These are phyloP conservation scores for Mycetomoellerius zeteki DNA, from an alignment of 1,140 invertebrate species.

Conservation along the genomic window DNA sequence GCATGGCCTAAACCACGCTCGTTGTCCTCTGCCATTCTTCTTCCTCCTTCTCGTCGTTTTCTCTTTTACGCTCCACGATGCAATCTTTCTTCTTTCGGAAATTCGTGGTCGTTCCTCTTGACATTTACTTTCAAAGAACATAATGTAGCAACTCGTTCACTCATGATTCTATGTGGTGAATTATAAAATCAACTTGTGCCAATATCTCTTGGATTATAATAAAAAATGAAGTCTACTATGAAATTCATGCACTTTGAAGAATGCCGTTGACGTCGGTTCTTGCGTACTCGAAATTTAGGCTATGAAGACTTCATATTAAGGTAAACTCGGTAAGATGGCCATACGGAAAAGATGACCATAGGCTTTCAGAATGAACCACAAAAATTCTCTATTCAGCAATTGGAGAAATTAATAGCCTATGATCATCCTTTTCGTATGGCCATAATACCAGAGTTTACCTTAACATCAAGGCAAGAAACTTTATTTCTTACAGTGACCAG, in stretches of 20 bases:
- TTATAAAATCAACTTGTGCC: constrained; percentile 28
- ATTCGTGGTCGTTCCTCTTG: constrained; percentile 46
- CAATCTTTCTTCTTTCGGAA: constrained; percentile 36
- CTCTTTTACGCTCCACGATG: constrained; percentile 22
- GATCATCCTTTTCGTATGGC: too few species aligned
- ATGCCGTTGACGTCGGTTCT: neutral
- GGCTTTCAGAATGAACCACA: too few species aligned
- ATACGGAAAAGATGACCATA: too few species aligned
- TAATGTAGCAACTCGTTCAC: constrained; percentile 39
- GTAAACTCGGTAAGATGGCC: too few species aligned
- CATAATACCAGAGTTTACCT: too few species aligned
- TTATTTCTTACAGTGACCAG: neutral
- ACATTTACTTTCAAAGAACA: constrained; percentile 55
- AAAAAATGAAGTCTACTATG: neutral
- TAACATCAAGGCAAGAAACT: neutral
- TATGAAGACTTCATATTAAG: too few species aligned
- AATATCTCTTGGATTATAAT: neutral
- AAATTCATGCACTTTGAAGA: constrained; percentile 2
- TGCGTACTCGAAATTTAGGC: constrained; percentile 1
- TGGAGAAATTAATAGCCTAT: too few species aligned
- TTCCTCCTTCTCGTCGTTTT: constrained; percentile 43
- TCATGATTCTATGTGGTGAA: neutral
- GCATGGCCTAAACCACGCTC: constrained; percentile 74
- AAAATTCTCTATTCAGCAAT: too few species aligned
- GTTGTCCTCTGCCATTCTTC: constrained; percentile 52